These are phyloP conservation scores for Thamnophis sirtalis DNA, from an alignment of 2,113 vertebrate species.

Conservation along the genomic window DNA sequence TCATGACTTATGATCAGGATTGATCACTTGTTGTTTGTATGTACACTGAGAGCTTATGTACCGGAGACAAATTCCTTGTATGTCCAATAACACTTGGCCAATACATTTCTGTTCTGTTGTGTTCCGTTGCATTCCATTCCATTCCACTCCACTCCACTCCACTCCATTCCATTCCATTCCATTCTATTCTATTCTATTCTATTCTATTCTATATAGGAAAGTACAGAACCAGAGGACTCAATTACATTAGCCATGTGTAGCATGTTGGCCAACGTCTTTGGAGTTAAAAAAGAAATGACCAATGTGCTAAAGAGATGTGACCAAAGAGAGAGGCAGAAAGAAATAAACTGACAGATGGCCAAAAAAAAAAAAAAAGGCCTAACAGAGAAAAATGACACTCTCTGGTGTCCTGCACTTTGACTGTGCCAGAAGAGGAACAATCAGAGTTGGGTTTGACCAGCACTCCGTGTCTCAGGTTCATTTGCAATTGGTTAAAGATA, in stretches of 20 bases:
- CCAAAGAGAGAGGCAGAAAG: background rate
- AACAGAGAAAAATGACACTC: background rate
- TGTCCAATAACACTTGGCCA: no score
- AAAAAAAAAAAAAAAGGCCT: background rate
- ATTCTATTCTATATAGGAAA: background rate
- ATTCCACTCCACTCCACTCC: no score
- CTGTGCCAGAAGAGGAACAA: background rate
- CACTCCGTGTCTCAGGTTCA: background rate
- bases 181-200: no score
- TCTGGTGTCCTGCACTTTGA: background rate
- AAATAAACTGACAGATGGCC: background rate
- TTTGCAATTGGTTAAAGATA: background rate
- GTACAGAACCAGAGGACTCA: background rate
- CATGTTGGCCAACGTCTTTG: background rate
- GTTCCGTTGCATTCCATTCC: accelerated
- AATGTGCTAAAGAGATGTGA: background rate
- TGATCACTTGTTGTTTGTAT: no score
- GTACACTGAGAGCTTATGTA: no score
- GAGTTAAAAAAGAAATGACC: background rate
- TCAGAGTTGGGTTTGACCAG: background rate
- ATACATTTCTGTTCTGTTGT: no score
- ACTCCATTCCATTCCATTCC: no score
- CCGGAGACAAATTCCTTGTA: no score
- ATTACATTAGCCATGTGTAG: background rate
- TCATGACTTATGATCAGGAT: no score